These are phyloP conservation scores for Syngnathus rostellatus DNA, from an alignment of 2,797 vertebrate species.

Conservation along the genomic window DNA sequence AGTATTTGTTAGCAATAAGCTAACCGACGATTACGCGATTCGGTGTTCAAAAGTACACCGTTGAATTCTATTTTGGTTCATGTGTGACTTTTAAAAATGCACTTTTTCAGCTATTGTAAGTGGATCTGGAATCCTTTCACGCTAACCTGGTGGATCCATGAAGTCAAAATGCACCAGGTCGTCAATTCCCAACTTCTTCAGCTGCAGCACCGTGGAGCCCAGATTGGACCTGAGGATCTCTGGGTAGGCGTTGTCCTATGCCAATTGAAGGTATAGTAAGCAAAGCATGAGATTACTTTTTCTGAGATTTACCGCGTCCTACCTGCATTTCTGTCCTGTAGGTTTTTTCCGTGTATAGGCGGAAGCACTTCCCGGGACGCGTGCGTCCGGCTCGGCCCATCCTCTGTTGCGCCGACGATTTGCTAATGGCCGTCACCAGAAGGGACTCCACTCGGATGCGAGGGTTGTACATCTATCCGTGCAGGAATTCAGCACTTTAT, in stretches of 20 bases:
- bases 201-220: slow-evolving; percentile 93
- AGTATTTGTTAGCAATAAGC: too few species aligned
- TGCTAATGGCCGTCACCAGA: slow-evolving; percentile 94
- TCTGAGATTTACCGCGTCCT: slow-evolving; percentile 7
- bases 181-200: slow-evolving; percentile 98
- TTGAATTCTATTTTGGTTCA: too few species aligned
- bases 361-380: slow-evolving; percentile 92
- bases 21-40: too few species aligned
- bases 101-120: background rate
- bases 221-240: slow-evolving; percentile 97
- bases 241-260: slow-evolving; percentile 96
- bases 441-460: slow-evolving; percentile 95
- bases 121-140: background rate
- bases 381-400: slow-evolving; percentile 96
- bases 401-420: slow-evolving; percentile 96
- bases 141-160: slow-evolving; percentile 97
- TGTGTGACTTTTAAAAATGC: too few species aligned
- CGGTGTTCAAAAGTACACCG: too few species aligned
- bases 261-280: background rate
- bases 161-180: slow-evolving; percentile 99
- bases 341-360: slow-evolving; percentile 97
- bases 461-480: slow-evolving; percentile 88
- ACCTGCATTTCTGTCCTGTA: slow-evolving; percentile 99
- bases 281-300: background rate
- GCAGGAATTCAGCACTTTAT: background rate